phyloP scores from a whole-genome alignment of 2,888 invertebrate genomes.

The Polietes domitor region DNA sequence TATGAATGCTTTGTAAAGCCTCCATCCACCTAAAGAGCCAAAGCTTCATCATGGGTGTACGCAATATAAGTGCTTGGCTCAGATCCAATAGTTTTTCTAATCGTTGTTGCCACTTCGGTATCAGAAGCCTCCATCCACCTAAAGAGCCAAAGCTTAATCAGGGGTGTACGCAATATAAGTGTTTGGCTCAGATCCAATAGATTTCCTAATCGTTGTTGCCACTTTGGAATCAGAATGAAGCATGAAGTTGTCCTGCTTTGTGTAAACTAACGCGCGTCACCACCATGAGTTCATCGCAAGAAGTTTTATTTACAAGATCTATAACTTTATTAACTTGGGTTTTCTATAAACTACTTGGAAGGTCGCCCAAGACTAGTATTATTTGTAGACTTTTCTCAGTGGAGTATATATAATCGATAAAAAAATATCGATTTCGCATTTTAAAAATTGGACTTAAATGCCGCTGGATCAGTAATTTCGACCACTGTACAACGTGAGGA shows the following conservation, averaged over 20 bases:
- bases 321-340: too few species aligned
- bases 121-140: not conserved
- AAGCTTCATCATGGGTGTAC: too few species aligned
- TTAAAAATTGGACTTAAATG: not conserved
- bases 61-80: not conserved
- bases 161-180: too few species aligned
- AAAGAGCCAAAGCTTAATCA: not conserved
- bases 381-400: not conserved
- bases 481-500: not conserved
- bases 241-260: conserved; percentile 19
- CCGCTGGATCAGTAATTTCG: not conserved
- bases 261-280: too few species aligned
- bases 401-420: not conserved
- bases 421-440: not conserved
- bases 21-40: too few species aligned
- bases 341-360: conserved; percentile 7
- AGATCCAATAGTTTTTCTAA: not conserved
- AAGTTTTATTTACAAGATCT: too few species aligned
- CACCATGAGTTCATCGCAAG: too few species aligned
- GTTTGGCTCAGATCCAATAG: not conserved
- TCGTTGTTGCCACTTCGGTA: not conserved
- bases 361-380: not conserved
- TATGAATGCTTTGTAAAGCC: too few species aligned
- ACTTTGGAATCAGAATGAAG: conserved; percentile 6
- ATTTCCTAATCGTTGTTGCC: conserved; percentile 16